phyloP scores from a whole-genome alignment of 2,113 vertebrate genomes.

The Arenaria interpres region DNA sequence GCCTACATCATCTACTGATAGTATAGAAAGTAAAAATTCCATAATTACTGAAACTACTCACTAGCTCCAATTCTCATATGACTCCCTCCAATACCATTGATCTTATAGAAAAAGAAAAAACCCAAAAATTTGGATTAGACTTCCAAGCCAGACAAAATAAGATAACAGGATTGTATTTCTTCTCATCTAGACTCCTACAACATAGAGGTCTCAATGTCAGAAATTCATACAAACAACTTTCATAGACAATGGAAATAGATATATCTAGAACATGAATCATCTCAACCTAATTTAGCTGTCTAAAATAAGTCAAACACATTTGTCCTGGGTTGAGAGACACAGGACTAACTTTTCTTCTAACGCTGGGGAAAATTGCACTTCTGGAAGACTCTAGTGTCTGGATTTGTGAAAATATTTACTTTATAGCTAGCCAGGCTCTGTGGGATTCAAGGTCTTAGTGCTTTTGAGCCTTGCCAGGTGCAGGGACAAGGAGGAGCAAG shows the following conservation, averaged over 20 bases:
- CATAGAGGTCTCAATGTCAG: not conserved
- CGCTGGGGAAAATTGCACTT: no score
- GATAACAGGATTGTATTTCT: not conserved
- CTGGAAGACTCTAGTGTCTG: no score
- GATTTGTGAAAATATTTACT: no score
- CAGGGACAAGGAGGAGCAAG: no score
- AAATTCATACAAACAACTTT: not conserved
- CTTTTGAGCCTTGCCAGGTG: no score
- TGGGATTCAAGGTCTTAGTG: no score
- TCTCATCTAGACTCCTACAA: not conserved
- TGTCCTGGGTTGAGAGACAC: no score
- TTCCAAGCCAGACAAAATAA: not conserved
- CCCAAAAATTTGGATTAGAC: accelerated
- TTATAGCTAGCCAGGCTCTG: no score
- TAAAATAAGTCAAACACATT: not conserved
- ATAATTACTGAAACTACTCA: not conserved
- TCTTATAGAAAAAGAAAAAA: not conserved
- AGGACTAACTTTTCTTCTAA: no score
- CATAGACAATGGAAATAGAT: not conserved
- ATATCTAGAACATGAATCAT: not conserved
- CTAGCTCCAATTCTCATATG: not conserved
- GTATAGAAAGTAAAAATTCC: not conserved
- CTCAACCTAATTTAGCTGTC: not conserved
- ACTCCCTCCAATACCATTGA: not conserved
- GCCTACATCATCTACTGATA: not conserved